Evolutionary conservation across 2,888 invertebrate genomes (phyloP).

Genomic region (Monochamus alternatus): DNA sequence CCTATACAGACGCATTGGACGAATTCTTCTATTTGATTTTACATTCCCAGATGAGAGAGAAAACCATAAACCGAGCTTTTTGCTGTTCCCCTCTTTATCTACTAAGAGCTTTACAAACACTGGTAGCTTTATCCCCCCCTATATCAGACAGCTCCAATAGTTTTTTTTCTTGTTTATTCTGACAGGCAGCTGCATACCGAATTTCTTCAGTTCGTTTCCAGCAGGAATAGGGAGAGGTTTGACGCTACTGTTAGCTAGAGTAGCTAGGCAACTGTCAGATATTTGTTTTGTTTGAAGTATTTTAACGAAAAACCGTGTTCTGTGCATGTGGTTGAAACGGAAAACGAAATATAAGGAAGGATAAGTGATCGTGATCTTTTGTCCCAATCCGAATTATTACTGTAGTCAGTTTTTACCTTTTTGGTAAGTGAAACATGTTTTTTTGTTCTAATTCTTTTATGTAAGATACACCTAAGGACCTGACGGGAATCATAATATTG

Average conservation of each 20-base stretch:
- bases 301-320: slow-evolving; percentile 9
- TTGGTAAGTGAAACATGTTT: slow-evolving; percentile 23
- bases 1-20: background rate
- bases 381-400: slow-evolving; percentile 31
- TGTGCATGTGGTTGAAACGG: slow-evolving; percentile 19
- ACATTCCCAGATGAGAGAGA: background rate
- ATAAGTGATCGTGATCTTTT: slow-evolving; percentile 26
- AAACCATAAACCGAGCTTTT: slow-evolving; percentile 14
- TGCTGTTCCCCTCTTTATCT: slow-evolving; percentile 35
- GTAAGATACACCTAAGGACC: too few relatives aligned
- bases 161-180: slow-evolving; percentile 37
- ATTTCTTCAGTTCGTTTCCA: slow-evolving; percentile 25
- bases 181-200: slow-evolving; percentile 28
- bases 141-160: slow-evolving; percentile 24
- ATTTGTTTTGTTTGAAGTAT: slow-evolving; percentile 19
- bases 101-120: slow-evolving; percentile 27
- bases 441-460: background rate
- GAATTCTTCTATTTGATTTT: background rate
- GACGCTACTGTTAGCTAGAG: background rate
- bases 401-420: slow-evolving; percentile 27
- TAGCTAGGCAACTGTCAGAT: slow-evolving; percentile 19
- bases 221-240: slow-evolving; percentile 29
- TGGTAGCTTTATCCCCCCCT: slow-evolving; percentile 32
- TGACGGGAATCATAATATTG: background rate
- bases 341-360: slow-evolving; percentile 7